Evolutionary conservation across 1,140 invertebrate species (phyloP).

Genomic region (Centruroides sculpturatus): DNA sequence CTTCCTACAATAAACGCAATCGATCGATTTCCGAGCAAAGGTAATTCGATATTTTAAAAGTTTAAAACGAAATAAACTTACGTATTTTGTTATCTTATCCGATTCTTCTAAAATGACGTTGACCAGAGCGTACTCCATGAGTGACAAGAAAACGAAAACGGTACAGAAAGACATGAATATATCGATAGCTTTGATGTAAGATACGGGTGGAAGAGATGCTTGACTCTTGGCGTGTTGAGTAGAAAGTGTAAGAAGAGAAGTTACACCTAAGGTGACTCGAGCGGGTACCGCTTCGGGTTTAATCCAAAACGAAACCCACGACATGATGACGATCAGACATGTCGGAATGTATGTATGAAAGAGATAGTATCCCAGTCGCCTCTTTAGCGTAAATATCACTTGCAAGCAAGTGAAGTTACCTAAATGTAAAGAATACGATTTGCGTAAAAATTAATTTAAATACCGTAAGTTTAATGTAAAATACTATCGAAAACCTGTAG

Average conservation of each 20-base stretch:
- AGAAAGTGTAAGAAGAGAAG: slow-evolving; percentile 71
- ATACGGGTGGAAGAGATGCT: slow-evolving; percentile 71
- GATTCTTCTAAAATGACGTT: slow-evolving; percentile 45
- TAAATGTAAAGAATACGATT: not conserved
- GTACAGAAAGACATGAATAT: slow-evolving; percentile 21
- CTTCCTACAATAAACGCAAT: no score
- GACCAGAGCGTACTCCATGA: slow-evolving; percentile 86
- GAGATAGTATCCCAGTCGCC: slow-evolving; percentile 44
- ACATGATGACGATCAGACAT: slow-evolving; percentile 28
- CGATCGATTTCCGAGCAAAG: no score
- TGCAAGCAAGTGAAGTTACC: slow-evolving; percentile 37
- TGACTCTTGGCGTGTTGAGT: slow-evolving; percentile 85
- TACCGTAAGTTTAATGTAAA: no score
- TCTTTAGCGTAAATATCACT: slow-evolving; percentile 68
- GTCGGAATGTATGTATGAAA: slow-evolving; percentile 28
- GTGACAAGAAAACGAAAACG: slow-evolving; percentile 72
- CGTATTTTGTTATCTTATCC: no score
- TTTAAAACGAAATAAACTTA: no score
- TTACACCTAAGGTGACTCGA: slow-evolving; percentile 75
- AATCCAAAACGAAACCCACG: slow-evolving; percentile 68
- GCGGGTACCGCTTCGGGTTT: slow-evolving; percentile 78
- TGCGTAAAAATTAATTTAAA: no score
- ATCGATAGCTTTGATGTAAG: slow-evolving; percentile 52
- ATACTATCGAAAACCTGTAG: slow-evolving; percentile 23
- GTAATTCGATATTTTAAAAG: no score